These are phyloP conservation scores for Tenthredo notha DNA, from an alignment of 2,888 invertebrate species.

Conservation along the genomic window DNA sequence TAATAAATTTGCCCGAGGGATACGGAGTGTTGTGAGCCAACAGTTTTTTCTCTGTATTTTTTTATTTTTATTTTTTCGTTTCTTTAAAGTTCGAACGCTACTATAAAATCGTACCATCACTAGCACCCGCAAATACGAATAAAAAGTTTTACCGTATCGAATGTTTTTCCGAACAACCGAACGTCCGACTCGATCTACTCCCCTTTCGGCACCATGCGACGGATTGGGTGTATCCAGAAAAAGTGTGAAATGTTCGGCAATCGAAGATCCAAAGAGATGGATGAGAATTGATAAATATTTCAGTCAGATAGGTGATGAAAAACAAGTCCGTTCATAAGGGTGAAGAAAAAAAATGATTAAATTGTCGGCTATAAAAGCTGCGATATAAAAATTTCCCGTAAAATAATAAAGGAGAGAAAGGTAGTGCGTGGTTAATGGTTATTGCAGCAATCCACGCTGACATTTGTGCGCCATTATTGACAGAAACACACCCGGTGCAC, in stretches of 20 bases:
- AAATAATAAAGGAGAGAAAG: conserved; percentile 22
- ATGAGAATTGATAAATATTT: background rate
- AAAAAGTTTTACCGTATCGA: conserved; percentile 39
- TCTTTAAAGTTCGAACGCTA: background rate
- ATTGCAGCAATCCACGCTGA: conserved; percentile 38
- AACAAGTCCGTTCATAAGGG: background rate
- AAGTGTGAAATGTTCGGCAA: background rate
- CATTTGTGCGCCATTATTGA: conserved; percentile 40
- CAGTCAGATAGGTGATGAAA: background rate
- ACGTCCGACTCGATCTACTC: background rate
- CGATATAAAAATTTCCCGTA: conserved; percentile 1
- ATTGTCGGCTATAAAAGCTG: conserved; percentile 24
- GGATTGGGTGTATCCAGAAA: conserved; percentile 8
- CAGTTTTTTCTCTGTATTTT: background rate
- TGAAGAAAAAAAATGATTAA: background rate
- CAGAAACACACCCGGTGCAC: conserved; percentile 38
- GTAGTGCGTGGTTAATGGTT: conserved; percentile 38
- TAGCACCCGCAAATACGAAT: conserved; percentile 13
- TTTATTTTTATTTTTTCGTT: background rate
- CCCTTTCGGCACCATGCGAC: background rate
- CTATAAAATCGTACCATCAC: conserved; percentile 20
- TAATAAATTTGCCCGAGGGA: conserved; percentile 29
- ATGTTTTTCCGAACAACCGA: conserved; percentile 30
- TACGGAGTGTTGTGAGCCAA: conserved; percentile 23
- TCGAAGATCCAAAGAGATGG: background rate